A percentile compares a stretch with the other conserved stretches of the same genome.
Evolutionary conservation across 2,888 invertebrate species (phyloP).

Genomic region (Prosopocoilus inquinatus): DNA sequence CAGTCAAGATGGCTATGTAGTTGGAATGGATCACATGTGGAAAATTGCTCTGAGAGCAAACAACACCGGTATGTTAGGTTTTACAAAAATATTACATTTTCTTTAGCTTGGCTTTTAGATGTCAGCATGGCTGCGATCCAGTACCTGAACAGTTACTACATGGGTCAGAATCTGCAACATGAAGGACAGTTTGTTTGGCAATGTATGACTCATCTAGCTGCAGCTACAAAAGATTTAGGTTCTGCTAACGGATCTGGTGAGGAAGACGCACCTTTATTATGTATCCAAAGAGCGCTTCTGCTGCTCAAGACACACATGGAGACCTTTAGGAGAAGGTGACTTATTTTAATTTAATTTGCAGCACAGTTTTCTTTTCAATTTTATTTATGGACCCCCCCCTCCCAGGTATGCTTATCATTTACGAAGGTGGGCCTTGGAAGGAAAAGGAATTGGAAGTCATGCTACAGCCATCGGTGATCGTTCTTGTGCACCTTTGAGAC

Average conservation of each 20-base stretch:
- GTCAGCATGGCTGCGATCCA: conserved; percentile 94
- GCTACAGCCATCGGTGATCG: conserved; percentile 62
- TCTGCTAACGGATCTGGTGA: conserved; percentile 48
- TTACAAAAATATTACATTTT: not conserved
- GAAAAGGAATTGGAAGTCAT: conserved; percentile 75
- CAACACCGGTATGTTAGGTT: conserved; percentile 63
- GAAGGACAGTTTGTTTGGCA: conserved; percentile 92
- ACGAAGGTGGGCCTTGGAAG: conserved; percentile 84
- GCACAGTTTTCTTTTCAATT: not conserved
- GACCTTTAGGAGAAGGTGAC: conserved; percentile 76
- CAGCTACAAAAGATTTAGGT: conserved; percentile 72
- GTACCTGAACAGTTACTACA: conserved; percentile 90
- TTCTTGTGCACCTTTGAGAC: conserved; percentile 64
- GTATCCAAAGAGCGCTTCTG: conserved; percentile 86
- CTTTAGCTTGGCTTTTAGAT: conserved; percentile 52
- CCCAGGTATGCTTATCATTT: conserved; percentile 86
- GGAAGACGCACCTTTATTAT: conserved; percentile 80
- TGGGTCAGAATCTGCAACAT: conserved; percentile 85
- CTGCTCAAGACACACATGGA: conserved; percentile 90
- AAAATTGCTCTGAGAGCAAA: conserved; percentile 87
- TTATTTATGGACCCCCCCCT: too few relatives aligned
- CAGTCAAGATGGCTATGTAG: conserved; percentile 56
- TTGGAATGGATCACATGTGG: conserved; percentile 94
- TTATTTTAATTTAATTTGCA: not conserved
- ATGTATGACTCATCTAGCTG: conserved; percentile 88